These are phyloP conservation scores for Tapirus terrestris DNA, from an alignment of 2,113 vertebrate genomes.

Conservation along the genomic window DNA sequence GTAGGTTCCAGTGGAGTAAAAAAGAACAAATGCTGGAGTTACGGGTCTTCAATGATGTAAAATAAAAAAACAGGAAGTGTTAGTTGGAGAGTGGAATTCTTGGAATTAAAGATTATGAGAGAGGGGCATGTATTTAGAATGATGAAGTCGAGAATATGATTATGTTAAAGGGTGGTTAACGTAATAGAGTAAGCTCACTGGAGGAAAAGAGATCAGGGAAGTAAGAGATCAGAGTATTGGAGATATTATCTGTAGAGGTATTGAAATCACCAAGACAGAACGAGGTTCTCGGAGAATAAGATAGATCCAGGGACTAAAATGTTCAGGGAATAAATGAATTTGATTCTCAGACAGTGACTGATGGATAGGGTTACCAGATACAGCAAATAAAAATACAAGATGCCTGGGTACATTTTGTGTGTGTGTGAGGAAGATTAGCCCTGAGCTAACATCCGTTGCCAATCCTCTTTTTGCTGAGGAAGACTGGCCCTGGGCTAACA, in stretches of 20 bases:
- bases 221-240: neutral
- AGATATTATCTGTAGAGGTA: neutral
- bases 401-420: neutral
- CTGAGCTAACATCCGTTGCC: no score
- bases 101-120: neutral
- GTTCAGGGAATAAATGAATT: neutral
- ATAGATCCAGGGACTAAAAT: neutral
- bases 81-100: neutral
- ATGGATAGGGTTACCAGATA: neutral
- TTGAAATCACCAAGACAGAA: neutral
- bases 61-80: neutral
- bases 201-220: neutral
- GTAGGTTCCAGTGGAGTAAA: neutral
- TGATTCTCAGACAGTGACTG: neutral
- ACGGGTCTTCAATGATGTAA: neutral
- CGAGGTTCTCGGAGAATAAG: neutral
- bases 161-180: neutral
- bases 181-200: neutral
- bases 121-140: neutral
- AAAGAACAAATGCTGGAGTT: neutral
- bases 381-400: conserved; percentile 45
- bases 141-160: neutral
- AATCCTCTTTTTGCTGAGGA: no score
- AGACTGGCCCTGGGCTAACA: no score
- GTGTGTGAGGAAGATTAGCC: no score